Conservation (phyloP, 2,113 vertebrate species). For the Paradoxurus hermaphroditus region DNA sequence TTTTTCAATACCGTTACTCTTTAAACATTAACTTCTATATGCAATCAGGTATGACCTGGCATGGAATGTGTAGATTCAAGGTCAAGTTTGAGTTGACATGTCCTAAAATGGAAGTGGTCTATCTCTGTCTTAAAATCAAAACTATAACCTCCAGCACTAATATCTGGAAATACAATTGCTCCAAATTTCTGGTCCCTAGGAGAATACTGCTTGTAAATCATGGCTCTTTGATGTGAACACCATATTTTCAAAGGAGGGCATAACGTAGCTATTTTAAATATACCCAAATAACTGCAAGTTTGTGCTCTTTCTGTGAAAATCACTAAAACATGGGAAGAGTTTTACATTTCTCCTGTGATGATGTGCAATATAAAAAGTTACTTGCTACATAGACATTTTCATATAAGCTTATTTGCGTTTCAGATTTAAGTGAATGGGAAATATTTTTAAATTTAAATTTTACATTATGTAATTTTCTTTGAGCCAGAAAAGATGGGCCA, state of each 20-base stretch:
- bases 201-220: neutral
- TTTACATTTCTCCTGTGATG: neutral
- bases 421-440: neutral
- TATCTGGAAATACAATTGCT: neutral
- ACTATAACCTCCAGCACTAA: neutral
- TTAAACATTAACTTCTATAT: neutral
- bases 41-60: neutral
- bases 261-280: constrained; percentile 20
- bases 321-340: neutral
- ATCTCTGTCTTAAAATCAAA: constrained; percentile 6
- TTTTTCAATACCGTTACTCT: neutral
- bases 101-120: neutral
- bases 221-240: neutral
- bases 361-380: neutral
- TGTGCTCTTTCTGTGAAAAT: neutral
- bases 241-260: neutral
- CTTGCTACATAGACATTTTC: neutral
- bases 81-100: neutral
- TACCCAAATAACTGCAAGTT: neutral
- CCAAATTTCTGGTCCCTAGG: neutral
- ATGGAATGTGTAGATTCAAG: neutral
- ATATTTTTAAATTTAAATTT: neutral
- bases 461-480: neutral
- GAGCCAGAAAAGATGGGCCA: neutral
- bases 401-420: neutral